Conservation (phyloP, 2,797 vertebrate species). For the Sardinella longiceps region DNA sequence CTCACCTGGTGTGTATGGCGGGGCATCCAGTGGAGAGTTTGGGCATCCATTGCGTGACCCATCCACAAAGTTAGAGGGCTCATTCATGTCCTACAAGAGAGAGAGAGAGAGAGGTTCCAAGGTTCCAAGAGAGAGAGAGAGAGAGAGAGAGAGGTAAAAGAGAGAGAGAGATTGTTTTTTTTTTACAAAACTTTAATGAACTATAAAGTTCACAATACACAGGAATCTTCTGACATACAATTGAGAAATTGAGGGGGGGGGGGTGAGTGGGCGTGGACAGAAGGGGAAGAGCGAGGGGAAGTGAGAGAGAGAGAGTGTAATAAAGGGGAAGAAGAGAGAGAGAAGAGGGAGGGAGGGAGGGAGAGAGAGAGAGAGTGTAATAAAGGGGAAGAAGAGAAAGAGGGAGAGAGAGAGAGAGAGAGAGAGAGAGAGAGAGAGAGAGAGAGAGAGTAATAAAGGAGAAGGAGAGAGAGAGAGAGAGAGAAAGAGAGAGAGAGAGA, state of each 20-base stretch:
- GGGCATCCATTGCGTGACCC: constrained; percentile 83
- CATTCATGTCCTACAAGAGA: constrained; percentile 87
- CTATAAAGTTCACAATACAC: no score
- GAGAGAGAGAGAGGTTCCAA: background rate
- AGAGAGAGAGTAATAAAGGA: background rate
- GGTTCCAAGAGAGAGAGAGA: background rate
- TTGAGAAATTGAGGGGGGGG: no score
- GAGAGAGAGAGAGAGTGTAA: no score
- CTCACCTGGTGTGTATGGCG: constrained; percentile 82
- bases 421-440: background rate
- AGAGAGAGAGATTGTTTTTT: no score
- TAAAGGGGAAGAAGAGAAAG: background rate
- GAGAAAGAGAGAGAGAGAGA: background rate
- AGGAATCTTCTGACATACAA: no score
- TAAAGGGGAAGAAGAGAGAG: background rate
- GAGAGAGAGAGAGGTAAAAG: background rate
- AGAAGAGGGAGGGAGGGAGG: background rate
- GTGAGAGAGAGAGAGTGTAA: background rate
- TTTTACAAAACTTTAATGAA: no score
- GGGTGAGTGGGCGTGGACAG: no score
- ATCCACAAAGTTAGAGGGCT: constrained; percentile 87
- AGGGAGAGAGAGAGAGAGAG: background rate
- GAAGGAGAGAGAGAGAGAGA: background rate
- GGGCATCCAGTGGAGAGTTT: constrained; percentile 75
- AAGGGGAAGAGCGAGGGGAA: background rate